Conservation (phyloP, 2,113 vertebrate species). For the Calyptomena viridis region DNA sequence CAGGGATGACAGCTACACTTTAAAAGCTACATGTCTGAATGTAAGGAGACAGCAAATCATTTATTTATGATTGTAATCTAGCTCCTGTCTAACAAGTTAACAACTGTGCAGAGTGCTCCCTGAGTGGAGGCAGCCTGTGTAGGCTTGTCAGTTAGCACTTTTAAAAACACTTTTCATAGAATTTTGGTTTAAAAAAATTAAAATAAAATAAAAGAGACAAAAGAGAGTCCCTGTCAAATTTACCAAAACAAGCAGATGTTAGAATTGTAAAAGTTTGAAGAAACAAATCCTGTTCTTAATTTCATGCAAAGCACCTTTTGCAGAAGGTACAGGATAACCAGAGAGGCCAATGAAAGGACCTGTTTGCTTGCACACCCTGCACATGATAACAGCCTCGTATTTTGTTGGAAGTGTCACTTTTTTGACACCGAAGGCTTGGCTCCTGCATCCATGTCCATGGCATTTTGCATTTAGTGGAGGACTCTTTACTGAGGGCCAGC, state of each 20-base stretch:
- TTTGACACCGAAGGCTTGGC: background rate
- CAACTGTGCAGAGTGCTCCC: slow-evolving; percentile 66
- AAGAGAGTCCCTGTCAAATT: slow-evolving; percentile 68
- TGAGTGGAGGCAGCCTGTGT: slow-evolving; percentile 59
- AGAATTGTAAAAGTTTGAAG: slow-evolving; percentile 24
- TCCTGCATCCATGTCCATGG: background rate
- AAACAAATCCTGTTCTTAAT: background rate
- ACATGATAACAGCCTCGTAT: background rate
- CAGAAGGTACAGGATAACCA: background rate
- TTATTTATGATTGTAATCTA: slow-evolving; percentile 86
- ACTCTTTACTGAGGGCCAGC: background rate
- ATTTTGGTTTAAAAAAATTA: background rate
- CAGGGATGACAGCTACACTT: slow-evolving; percentile 82
- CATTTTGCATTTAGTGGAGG: background rate
- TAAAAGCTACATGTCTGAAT: slow-evolving; percentile 82
- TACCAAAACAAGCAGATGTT: slow-evolving; percentile 56
- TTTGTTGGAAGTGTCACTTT: background rate
- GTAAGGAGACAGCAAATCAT: slow-evolving; percentile 83
- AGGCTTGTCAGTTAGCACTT: slow-evolving; percentile 71
- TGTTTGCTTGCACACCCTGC: fast-evolving
- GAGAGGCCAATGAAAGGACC: background rate
- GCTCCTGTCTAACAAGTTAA: slow-evolving; percentile 81
- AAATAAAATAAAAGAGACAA: slow-evolving; percentile 57
- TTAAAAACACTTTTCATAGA: slow-evolving; percentile 61
- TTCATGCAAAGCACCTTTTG: background rate